Percentiles rank a stretch among this genome's conserved stretches.
phyloP scores from a whole-genome alignment of 1,140 invertebrate genomes.

The Halictus rubicundus region DNA sequence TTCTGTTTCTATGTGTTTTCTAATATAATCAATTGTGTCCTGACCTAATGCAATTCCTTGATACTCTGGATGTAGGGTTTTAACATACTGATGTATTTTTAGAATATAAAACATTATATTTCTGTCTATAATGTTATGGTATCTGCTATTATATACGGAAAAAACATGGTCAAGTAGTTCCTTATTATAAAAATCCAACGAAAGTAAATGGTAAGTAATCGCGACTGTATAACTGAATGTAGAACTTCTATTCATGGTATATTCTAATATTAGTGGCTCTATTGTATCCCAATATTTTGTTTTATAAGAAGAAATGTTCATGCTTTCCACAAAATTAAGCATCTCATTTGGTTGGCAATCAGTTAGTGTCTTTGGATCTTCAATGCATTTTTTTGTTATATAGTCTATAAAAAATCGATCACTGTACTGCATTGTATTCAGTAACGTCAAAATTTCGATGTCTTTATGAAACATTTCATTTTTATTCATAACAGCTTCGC shows the following conservation, averaged over 20 bases:
- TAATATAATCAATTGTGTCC: neutral
- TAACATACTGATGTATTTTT: constrained; percentile 82
- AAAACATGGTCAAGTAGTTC: constrained; percentile 80
- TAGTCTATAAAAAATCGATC: constrained; percentile 82
- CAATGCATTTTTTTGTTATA: constrained; percentile 76
- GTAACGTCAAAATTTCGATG: constrained; percentile 77
- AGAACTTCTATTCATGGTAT: constrained; percentile 67
- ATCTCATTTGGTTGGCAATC: constrained; percentile 56
- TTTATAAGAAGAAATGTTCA: constrained; percentile 82
- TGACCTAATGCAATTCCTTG: constrained; percentile 53
- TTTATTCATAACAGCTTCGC: constrained; percentile 64
- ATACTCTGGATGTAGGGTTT: constrained; percentile 80
- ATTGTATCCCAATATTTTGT: constrained; percentile 81
- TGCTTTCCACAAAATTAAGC: constrained; percentile 78
- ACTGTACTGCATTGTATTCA: constrained; percentile 81
- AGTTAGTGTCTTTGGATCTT: constrained; percentile 71
- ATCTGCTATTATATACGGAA: constrained; percentile 66
- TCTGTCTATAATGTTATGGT: neutral
- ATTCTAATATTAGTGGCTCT: constrained; percentile 70
- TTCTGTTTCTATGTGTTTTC: neutral
- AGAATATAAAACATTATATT: constrained; percentile 71
- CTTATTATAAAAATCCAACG: constrained; percentile 81
- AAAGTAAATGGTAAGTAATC: constrained; percentile 79
- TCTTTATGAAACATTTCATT: constrained; percentile 7
- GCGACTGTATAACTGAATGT: constrained; percentile 77